phyloP scores from a whole-genome alignment of 2,888 invertebrate genomes.

The Lasioglossum villosulum region DNA sequence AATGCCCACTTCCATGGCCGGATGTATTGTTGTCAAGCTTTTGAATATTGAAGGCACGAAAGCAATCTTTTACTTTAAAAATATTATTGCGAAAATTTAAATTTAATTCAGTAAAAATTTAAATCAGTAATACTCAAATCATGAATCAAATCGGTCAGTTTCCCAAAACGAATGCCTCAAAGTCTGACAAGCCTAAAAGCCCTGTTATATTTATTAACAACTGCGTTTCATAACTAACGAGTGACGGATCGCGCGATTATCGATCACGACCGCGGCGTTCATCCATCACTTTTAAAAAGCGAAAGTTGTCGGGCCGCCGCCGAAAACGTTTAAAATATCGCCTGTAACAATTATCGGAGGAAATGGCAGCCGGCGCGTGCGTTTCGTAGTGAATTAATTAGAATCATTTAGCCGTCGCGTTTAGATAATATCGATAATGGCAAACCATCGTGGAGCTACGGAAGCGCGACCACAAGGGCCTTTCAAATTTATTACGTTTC shows the following conservation, averaged over 20 bases:
- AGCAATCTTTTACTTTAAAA: no score
- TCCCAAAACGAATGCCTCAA: not conserved
- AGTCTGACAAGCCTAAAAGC: not conserved
- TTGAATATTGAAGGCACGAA: no score
- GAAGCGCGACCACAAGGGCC: constrained; percentile 41
- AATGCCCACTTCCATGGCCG: not conserved
- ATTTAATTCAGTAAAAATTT: no score
- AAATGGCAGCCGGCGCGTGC: constrained; percentile 21
- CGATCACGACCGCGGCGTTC: not conserved
- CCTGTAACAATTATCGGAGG: constrained; percentile 18
- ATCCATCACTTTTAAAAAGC: not conserved
- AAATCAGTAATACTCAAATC: no score
- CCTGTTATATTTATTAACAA: not conserved
- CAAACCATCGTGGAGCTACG: constrained; percentile 44
- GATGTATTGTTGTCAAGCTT: not conserved
- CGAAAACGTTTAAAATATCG: constrained; percentile 5
- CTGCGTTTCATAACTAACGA: not conserved
- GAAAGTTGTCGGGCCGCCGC: not conserved
- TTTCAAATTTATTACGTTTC: constrained; percentile 63
- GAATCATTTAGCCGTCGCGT: constrained; percentile 55
- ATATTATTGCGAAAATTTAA: no score
- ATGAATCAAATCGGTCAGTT: not conserved
- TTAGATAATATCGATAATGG: constrained; percentile 66
- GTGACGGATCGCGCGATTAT: not conserved
- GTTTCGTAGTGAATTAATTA: constrained; percentile 61